Evolutionary conservation across 2,797 vertebrate genomes (phyloP), one percentile per base, ranked within the genome.

Genomic region (Syngnathus rostellatus): DNA sequence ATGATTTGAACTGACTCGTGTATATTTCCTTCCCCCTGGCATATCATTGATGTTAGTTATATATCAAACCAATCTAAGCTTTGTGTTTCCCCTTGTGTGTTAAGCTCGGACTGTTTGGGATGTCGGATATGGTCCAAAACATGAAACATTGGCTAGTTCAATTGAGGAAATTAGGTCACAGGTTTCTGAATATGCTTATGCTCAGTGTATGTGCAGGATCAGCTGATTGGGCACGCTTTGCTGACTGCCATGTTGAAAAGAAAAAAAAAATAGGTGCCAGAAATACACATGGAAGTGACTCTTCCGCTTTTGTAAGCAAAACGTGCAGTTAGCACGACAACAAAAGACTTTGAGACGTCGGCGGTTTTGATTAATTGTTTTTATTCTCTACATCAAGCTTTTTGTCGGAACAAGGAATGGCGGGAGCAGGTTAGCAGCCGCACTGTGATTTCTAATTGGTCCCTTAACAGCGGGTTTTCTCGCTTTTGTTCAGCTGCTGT

Each of bases 381-480:
- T 21, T 60, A 60, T 12, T 60, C 12, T 7, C 17, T 43, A 39
- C 37, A 59, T 19, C 25, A 17, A 38, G 16, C 57, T 11, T 6
- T n/a, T 61, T 41, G 19, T 59, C 37, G 2, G n/a, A 61, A 61
- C 8, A 11, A 37, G 39, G 59, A 21, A 21, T 6, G 21, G 37
- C 11, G 19, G 19, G 59, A 23, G 59, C 59, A 14, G 59, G 59
- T 61, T 21, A 41, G 39, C 39, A 61, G 59, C n/a, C 59, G 39
- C 59, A 37, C 39, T 41, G 59, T 41, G 59, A 41, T 41, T 61
- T 61, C 59, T 61, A 61, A 61, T 61, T 41, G 10, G 21, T 65
- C 45, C 62, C 74, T 78, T 68, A 58, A 17, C 60, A 68, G 57
- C 31, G 48, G 45, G 54, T 68, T 66, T 69, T 63, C 53, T 65